phyloP scores from a whole-genome alignment of 2,797 vertebrate genomes.

The Tragelaphus eurycerus region DNA sequence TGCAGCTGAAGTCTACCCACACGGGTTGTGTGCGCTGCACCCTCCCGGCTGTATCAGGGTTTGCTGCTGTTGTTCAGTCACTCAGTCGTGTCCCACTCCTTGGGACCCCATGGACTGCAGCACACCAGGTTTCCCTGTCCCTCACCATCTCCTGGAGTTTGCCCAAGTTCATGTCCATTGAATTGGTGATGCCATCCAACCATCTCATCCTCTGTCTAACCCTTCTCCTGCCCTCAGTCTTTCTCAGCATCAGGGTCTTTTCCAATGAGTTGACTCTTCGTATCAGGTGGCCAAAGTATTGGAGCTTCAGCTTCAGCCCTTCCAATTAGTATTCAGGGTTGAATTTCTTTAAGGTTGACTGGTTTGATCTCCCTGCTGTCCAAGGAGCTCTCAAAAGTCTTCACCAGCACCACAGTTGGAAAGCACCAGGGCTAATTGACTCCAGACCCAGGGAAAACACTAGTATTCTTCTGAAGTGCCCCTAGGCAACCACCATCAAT shows the following conservation, averaged over 20 bases:
- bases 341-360: not conserved
- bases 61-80: not conserved
- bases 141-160: not conserved
- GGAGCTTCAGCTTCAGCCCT: not conserved
- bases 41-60: not conserved
- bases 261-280: not conserved
- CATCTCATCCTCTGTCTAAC: not conserved
- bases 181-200: not conserved
- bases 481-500: not conserved
- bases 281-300: not conserved
- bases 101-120: not conserved
- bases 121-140: not conserved
- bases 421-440: not conserved
- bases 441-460: not conserved
- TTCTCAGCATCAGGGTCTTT: not conserved
- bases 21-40: not conserved
- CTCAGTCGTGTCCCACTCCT: not conserved
- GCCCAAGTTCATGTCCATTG: not conserved
- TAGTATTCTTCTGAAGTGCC: not conserved
- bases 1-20: not conserved
- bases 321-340: not conserved
- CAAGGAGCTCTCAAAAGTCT: not conserved
- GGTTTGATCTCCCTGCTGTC: not conserved
- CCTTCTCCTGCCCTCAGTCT: not conserved
- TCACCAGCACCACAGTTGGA: not conserved